These are phyloP conservation scores for Eilema sororculum DNA, from an alignment of 2,888 invertebrate species.

Conservation along the genomic window DNA sequence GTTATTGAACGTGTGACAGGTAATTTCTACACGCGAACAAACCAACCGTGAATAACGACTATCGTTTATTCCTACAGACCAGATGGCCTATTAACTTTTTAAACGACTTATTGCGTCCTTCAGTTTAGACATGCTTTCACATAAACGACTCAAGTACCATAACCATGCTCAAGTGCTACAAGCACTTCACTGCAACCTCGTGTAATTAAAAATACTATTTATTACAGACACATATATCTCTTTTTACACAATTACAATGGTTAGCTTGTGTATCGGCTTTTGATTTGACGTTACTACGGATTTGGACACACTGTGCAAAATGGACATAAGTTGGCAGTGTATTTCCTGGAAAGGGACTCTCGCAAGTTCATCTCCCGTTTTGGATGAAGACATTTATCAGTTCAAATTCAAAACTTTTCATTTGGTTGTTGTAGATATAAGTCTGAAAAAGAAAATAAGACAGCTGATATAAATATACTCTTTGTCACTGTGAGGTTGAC, in stretches of 20 bases:
- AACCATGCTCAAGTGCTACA: neutral
- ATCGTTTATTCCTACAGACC: constrained; percentile 40
- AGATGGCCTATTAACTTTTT: constrained; percentile 45
- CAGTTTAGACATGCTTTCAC: neutral
- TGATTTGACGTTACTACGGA: too few relatives aligned
- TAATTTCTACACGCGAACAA: constrained; percentile 56
- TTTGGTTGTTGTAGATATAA: too few relatives aligned
- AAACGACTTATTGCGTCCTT: constrained; percentile 17
- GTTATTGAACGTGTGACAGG: constrained; percentile 57
- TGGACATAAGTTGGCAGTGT: too few relatives aligned
- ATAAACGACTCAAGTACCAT: neutral
- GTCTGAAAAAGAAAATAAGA: neutral
- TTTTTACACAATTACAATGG: neutral
- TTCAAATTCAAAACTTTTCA: too few relatives aligned
- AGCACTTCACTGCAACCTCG: neutral
- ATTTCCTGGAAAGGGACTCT: too few relatives aligned
- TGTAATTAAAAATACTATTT: neutral
- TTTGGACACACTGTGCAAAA: too few relatives aligned
- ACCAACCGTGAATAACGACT: constrained; percentile 53
- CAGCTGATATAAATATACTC: neutral
- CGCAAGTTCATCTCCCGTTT: too few relatives aligned
- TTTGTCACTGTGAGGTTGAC: neutral
- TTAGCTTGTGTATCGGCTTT: neutral
- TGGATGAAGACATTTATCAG: too few relatives aligned
- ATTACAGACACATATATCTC: neutral